Evolutionary conservation across 2,888 invertebrate species (phyloP).

Genomic region (Tholera decimalis): DNA sequence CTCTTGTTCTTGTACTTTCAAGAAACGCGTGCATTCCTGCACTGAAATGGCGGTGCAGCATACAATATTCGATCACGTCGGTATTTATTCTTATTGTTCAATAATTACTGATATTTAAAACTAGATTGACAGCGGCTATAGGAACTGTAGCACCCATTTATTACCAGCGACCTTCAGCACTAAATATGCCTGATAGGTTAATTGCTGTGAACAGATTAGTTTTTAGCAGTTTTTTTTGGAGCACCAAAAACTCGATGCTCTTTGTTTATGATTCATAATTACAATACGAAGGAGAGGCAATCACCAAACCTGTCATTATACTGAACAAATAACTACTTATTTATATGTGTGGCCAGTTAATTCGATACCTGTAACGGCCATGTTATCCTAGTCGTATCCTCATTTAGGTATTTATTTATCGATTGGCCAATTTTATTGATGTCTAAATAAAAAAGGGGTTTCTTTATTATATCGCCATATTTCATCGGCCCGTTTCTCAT

Average conservation of each 20-base stretch:
- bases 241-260: constrained; percentile 76
- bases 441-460: constrained; percentile 73
- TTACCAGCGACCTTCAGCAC: constrained; percentile 85
- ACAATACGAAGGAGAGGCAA: constrained; percentile 85
- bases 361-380: constrained; percentile 76
- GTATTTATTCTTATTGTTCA: constrained; percentile 64
- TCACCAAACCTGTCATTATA: constrained; percentile 89
- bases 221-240: constrained; percentile 86
- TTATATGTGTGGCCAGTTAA: constrained; percentile 81
- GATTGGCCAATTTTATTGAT: constrained; percentile 80
- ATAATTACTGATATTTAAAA: constrained; percentile 68
- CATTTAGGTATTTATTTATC: constrained; percentile 82
- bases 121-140: constrained; percentile 73
- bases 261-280: constrained; percentile 90
- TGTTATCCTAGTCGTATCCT: constrained; percentile 68
- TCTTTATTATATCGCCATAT: constrained; percentile 77
- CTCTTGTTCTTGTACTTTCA: constrained; percentile 80
- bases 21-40: constrained; percentile 74
- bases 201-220: constrained; percentile 88
- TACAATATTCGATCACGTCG: constrained; percentile 65
- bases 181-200: constrained; percentile 89
- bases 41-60: constrained; percentile 66
- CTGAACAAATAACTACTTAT: constrained; percentile 89
- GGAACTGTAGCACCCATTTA: constrained; percentile 80
- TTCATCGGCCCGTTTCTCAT: constrained; percentile 79